Base-by-base conservation (phyloP, 2,888 invertebrate genomes). In the Molanna angustata region DNA sequence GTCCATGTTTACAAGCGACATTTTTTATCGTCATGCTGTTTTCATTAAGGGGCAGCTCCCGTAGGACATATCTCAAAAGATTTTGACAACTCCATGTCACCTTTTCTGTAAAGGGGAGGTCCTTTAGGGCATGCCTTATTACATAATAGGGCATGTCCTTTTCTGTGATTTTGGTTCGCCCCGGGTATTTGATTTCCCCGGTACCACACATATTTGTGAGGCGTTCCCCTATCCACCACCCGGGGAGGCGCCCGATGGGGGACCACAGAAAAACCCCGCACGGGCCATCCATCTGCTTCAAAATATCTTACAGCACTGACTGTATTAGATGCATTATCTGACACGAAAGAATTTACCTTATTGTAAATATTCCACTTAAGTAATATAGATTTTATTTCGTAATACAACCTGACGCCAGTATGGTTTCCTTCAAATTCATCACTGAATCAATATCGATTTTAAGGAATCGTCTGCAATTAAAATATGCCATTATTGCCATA, bases 151-250 rank as follows among this genome's bases (percentile, higher is more conserved):
- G 37, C 37, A 3, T 37, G 17, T 7, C 7, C 35, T 9, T 35
- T 11, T 14, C 35, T 35, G 14, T n/a, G 37, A 18, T 37, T 37
- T 37, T 37, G 37, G 37, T 37, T 37, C 37, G 18, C 37, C 17
- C 17, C 37, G 17, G 18, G 37, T 37, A 37, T 37, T 37, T 37
- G 3, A 37, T 37, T 37, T 37, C 37, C 37, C 18, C 17, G 37
- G 17, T 37, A 37, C 17, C 37, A 37, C 37, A 37, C 11, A 16
- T 37, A 16, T 16, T 18, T 16, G 37, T 37, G 37, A 37, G 13
- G 37, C 17, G 3, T 37, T 37, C 37, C 37, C 17, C 37, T 37
- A 37, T 37, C 37, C 37, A 17, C 37, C 37, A 37, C 37, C 37
- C 11, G 37, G 17, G 37, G 37, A 37, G 17, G 37, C 37, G 37